Base-by-base conservation (phyloP, 2,797 vertebrate genomes). In the Odontamblyopus rebecca region DNA sequence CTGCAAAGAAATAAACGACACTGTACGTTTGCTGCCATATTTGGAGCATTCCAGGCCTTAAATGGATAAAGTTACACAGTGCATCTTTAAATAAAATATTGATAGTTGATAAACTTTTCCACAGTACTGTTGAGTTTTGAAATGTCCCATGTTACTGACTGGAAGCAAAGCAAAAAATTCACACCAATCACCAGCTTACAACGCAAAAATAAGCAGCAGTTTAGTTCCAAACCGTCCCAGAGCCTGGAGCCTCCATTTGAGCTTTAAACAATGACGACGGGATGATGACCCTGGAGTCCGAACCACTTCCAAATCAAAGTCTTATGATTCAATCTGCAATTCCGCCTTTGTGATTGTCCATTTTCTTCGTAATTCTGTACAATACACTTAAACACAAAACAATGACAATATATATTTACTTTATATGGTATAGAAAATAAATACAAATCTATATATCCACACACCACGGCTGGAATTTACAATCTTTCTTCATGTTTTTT, bases 391-490 rank as follows among this genome's bases (percentile, higher is more conserved):
- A 48, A 93, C 84, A 93, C 90, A 81, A 72, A 89, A 91, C 87
- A 82, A 88, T 90, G 89, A 86, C 81, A 89, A 91, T 93, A 89
- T 92, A 93, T 91, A 65, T 27, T 59, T 65, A 91, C 80, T 91
- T 89, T 88, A 83, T 89, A 85, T 61, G 78, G 77, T 86, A 92
- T 93, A 93, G 88, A 94, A 94, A 94, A 94, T 93, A 94, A 94
- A 94, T 93, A 94, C 90, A 94, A 94, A 93, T 94, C 84, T 92
- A 84, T 92, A 82, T 91, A 78, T 77, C 87, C 77, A 76, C 77
- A 76, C 77, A 76, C 70, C 71, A 77, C 78, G 80, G 72, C 70
- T 81, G 70, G 82, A 63, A 79, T 79, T 81, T 76, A 71, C 50
- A 69, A 81, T 44, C 65, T 53, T 68, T 76, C 56, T 30, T 69